Evolutionary conservation across 1,140 invertebrate species (phyloP).

Genomic region (Caenorhabditis briggsae): DNA sequence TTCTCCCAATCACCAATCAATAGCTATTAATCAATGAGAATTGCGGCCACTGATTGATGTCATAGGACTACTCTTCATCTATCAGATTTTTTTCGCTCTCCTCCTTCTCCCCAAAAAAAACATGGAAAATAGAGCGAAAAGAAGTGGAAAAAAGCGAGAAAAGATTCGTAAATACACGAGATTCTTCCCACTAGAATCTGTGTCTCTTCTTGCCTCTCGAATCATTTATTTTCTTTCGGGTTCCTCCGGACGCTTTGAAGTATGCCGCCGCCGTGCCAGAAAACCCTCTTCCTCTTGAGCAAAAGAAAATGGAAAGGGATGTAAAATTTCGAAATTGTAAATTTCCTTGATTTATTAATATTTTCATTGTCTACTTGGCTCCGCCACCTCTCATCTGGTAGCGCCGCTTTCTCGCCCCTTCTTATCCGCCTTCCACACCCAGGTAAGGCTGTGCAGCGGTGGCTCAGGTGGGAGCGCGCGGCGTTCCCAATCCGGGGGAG

Average conservation of each 20-base stretch:
- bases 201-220: constrained; percentile 31
- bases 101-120: not conserved
- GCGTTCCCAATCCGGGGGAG: too few species aligned
- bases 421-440: too few species aligned
- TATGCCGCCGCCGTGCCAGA: constrained; percentile 48
- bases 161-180: constrained; percentile 8
- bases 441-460: too few species aligned
- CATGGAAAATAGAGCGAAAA: not conserved
- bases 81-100: constrained; percentile 12
- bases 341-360: not conserved
- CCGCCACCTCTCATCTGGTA: too few species aligned
- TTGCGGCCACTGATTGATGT: too few species aligned
- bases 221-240: constrained; percentile 43
- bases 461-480: too few species aligned
- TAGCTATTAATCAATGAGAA: too few species aligned
- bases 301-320: not conserved
- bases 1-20: too few species aligned
- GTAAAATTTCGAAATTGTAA: not conserved
- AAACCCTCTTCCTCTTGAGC: not conserved
- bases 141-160: not conserved
- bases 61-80: too few species aligned
- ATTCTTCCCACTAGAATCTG: constrained; percentile 14
- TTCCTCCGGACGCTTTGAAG: not conserved
- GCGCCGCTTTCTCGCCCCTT: too few species aligned
- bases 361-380: too few species aligned